Evolutionary conservation across 2,797 vertebrate species (phyloP).

Genomic region (Neosilurus mollespiculum): DNA sequence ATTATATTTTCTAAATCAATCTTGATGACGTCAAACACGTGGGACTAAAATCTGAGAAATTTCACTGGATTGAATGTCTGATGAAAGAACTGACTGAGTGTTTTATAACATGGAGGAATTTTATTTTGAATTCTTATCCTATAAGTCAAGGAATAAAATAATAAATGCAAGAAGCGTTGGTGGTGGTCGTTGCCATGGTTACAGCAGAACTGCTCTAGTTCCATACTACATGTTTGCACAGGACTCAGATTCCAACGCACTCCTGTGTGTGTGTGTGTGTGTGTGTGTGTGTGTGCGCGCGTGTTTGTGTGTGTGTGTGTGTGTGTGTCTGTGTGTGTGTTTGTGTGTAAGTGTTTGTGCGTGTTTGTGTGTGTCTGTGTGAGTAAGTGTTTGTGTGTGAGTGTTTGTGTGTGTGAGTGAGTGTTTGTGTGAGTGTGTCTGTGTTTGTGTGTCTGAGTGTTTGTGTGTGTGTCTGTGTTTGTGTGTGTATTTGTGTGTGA

Average conservation of each 20-base stretch:
- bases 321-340: no score
- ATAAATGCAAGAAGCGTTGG: background rate
- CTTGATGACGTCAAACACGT: background rate
- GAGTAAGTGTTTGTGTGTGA: no score
- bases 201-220: background rate
- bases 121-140: background rate
- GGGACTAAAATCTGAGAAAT: background rate
- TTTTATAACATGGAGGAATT: background rate
- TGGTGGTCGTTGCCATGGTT: conserved; percentile 1
- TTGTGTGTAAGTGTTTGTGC: no score
- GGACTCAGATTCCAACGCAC: no score
- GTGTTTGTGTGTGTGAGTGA: no score
- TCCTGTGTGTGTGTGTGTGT: background rate
- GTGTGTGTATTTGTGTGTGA: no score
- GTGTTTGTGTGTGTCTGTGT: no score
- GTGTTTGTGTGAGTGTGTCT: no score
- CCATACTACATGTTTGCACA: background rate
- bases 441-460: no score
- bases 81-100: no score
- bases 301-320: no score
- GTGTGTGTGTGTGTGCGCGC: background rate
- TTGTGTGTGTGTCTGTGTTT: no score
- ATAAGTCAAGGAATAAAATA: background rate
- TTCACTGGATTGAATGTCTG: background rate
- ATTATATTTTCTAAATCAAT: background rate